Evolutionary conservation across 2,888 invertebrate genomes (phyloP).

Genomic region (Yponomeuta malinellus): DNA sequence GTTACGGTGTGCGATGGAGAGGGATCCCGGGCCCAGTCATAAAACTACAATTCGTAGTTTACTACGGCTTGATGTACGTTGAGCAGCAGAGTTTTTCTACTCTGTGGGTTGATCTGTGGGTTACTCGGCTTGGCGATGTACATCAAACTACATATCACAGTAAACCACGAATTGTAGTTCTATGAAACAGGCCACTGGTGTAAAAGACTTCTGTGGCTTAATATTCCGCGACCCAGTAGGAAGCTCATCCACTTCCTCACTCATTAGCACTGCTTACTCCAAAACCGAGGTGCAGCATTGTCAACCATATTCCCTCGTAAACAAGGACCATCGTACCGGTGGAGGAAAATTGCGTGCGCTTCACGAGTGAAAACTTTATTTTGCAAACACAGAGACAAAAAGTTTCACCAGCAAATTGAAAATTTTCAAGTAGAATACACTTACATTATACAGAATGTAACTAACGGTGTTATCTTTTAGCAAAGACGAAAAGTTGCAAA

Average conservation of each 20-base stretch:
- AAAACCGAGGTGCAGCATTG: not conserved
- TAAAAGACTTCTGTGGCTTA: not conserved
- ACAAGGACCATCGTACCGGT: not conserved
- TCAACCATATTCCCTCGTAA: not conserved
- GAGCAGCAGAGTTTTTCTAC: too few relatives aligned
- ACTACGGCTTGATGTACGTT: too few relatives aligned
- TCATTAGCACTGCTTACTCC: not conserved
- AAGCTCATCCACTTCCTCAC: not conserved
- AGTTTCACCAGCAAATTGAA: not conserved
- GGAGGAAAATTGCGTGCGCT: not conserved
- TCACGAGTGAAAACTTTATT: not conserved
- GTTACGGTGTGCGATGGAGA: too few relatives aligned
- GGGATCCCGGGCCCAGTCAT: too few relatives aligned
- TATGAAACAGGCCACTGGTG: not conserved
- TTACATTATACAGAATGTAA: not conserved
- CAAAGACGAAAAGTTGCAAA: too few relatives aligned
- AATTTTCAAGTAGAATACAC: not conserved
- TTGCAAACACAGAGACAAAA: not conserved
- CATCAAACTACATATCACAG: too few relatives aligned
- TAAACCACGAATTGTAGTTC: too few relatives aligned
- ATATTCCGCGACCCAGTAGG: not conserved
- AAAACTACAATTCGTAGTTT: too few relatives aligned
- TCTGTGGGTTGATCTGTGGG: too few relatives aligned
- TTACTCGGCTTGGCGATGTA: too few relatives aligned
- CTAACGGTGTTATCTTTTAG: too few relatives aligned